Base-by-base conservation (phyloP, 2,888 invertebrate species). In the Gibbula magus region DNA sequence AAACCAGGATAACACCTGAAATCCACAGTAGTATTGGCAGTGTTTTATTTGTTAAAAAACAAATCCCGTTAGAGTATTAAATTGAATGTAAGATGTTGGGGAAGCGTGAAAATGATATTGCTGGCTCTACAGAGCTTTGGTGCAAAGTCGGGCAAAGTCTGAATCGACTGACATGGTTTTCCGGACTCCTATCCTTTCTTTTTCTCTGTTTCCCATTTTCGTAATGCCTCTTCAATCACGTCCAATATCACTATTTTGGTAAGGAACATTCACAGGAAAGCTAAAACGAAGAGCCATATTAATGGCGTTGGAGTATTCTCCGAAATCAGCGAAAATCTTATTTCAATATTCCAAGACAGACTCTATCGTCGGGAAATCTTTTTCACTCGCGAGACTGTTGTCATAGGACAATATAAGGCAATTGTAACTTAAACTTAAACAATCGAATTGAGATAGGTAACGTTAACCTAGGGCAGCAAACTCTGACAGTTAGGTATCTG, bases 261-360 rank as follows among this genome's bases (percentile, higher is more conserved):
- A 70, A 35, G 70, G 39, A 54, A 54, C 75, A 75, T 20, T 54
- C 51, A 74, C 74, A 74, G 74, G 74, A 74, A 74, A 74, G 51
- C 74, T 74, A 54, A 54, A 54, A 75, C 75, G 75, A 75, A 75
- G 54, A 75, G 75, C 53, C 54, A 54, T 54, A 75, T 75, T 75
- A 75, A 53, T 75, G 75, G 32, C 54, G 7, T 25, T 16, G 52
- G 74, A 74, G 39, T 74, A 25, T n/a, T 51, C 39, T 25, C 25
- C 18, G 74, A 54, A 75, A 53, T 54, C 25, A 54, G 53, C 54
- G 53, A 75, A 75, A 75, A 75, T 75, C 75, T 75, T 75, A 75
- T 75, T 75, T 75, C 75, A 54, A 75, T 75, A 75, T 75, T 75
- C 75, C 53, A 39, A 29, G 75, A 54, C 75, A 75, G 75, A 35